Evolutionary conservation across 2,888 invertebrate genomes (phyloP).

Genomic region (Troides oblongomaculatus): DNA sequence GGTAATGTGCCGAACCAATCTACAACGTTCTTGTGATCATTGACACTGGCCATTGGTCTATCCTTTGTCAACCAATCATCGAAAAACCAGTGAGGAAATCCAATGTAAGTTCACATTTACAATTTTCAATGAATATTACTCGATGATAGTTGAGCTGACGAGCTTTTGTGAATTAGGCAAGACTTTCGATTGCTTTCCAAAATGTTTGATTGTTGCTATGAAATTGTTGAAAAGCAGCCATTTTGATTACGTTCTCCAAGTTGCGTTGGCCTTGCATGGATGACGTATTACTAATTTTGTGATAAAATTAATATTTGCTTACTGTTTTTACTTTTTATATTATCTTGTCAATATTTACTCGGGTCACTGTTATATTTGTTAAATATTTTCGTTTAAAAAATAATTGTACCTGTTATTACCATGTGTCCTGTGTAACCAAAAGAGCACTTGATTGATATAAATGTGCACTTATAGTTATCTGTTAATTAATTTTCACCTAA

Average conservation of each 20-base stretch:
- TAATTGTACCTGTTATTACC: neutral
- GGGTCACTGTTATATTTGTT: too few species aligned
- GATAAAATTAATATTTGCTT: conserved; percentile 32
- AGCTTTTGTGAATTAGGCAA: conserved; percentile 40
- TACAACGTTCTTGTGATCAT: conserved; percentile 87
- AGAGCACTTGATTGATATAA: too few species aligned
- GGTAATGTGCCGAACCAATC: conserved; percentile 82
- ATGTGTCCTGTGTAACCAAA: neutral
- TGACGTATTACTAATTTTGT: conserved; percentile 62
- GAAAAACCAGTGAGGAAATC: conserved; percentile 84
- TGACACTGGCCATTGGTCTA: conserved; percentile 92
- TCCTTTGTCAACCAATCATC: conserved; percentile 93
- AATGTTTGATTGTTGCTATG: conserved; percentile 43
- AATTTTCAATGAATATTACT: conserved; percentile 63
- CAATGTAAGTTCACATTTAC: conserved; percentile 77
- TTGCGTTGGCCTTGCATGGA: conserved; percentile 55
- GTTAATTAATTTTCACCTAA: too few species aligned
- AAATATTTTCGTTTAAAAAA: too few species aligned
- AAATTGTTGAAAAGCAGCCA: conserved; percentile 71
- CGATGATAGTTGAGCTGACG: conserved; percentile 49
- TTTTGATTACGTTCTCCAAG: conserved; percentile 65
- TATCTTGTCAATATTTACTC: neutral
- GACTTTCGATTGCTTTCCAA: conserved; percentile 40
- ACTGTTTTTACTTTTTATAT: neutral
- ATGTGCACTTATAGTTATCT: too few species aligned